Conservation (phyloP, 2,113 vertebrate genomes). For the Polypterus bichir region DNA sequence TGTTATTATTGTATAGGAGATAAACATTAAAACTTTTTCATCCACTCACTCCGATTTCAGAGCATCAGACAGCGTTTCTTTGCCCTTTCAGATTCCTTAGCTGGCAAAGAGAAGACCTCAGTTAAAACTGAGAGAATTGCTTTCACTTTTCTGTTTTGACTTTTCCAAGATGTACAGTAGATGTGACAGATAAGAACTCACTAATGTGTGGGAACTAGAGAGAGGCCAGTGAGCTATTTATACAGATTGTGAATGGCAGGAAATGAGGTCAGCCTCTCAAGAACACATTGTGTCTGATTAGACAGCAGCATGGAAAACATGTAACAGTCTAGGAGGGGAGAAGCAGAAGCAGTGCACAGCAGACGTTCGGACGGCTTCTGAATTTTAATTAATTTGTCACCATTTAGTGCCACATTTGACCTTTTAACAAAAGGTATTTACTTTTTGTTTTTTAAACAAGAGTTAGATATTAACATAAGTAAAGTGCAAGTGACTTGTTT, state of each 20-base stretch:
- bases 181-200: conserved; percentile 24
- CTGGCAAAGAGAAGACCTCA: conserved; percentile 10
- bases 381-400: too few species aligned
- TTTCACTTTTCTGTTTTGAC: too few species aligned
- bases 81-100: conserved; percentile 28
- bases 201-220: conserved; percentile 45
- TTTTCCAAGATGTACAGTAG: conserved; percentile 5
- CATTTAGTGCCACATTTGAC: too few species aligned
- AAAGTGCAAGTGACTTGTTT: too few species aligned
- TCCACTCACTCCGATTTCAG: conserved; percentile 18
- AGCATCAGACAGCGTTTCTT: conserved; percentile 27
- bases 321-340: conserved; percentile 14
- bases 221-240: conserved; percentile 40
- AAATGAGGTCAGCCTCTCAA: conserved; percentile 50
- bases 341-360: conserved; percentile 6
- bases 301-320: conserved; percentile 8
- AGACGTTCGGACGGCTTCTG: too few species aligned
- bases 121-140: background rate
- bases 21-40: conserved; percentile 27
- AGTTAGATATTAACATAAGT: too few species aligned
- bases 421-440: too few species aligned
- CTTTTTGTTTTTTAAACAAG: too few species aligned
- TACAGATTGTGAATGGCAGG: conserved; percentile 52
- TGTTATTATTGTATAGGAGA: background rate
- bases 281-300: conserved; percentile 35